Conservation (phyloP, 2,113 vertebrate species). For the Agelaius phoeniceus region DNA sequence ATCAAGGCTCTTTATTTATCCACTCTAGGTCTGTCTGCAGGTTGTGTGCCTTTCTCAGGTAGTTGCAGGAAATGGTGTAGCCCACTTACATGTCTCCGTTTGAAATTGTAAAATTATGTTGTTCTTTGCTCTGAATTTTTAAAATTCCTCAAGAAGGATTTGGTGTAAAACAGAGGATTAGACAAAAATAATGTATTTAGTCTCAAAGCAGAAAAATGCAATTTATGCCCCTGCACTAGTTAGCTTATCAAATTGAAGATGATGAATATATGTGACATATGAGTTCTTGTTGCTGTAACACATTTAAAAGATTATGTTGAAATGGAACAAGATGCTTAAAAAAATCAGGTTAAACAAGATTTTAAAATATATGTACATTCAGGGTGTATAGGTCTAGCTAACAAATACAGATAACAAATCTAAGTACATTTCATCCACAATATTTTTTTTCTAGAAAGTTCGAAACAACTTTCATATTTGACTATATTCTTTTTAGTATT, state of each 20-base stretch:
- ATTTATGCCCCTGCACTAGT: slow-evolving; percentile 22
- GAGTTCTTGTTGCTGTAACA: slow-evolving; percentile 22
- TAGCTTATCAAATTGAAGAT: slow-evolving; percentile 24
- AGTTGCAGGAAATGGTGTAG: background rate
- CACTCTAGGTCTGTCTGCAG: background rate
- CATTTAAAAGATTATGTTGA: slow-evolving; percentile 35
- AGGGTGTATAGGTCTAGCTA: background rate
- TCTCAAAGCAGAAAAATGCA: slow-evolving; percentile 30
- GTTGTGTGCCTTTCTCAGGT: background rate
- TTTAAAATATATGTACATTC: background rate
- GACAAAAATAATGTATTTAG: slow-evolving; percentile 42
- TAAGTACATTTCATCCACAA: background rate
- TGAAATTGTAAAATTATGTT: background rate
- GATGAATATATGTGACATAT: slow-evolving; percentile 32
- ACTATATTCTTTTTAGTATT: background rate
- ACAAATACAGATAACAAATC: background rate
- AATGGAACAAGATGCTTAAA: background rate
- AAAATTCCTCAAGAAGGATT: slow-evolving; percentile 21
- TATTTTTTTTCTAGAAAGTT: background rate
- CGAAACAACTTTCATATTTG: background rate
- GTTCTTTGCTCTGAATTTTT: background rate
- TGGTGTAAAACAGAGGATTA: slow-evolving; percentile 40
- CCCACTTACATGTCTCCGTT: background rate
- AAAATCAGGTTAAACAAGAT: slow-evolving; percentile 9
- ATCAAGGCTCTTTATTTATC: background rate